These are phyloP conservation scores for Oncopeltus fasciatus DNA, from an alignment of 1,140 invertebrate genomes.

Conservation along the genomic window DNA sequence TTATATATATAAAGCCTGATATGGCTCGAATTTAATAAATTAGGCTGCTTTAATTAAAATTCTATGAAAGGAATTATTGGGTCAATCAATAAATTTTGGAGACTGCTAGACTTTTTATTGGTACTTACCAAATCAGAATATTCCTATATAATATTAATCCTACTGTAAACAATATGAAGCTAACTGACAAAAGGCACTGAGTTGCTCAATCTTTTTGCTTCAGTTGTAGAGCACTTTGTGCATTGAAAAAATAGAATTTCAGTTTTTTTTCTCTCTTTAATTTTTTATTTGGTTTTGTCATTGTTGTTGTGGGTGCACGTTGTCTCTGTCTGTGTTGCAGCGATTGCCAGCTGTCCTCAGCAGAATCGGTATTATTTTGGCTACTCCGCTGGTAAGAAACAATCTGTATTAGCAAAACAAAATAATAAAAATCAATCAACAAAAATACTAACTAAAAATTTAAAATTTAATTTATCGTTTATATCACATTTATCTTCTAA, in stretches of 20 bases:
- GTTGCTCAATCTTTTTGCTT: background rate
- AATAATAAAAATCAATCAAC: slow-evolving; percentile 5
- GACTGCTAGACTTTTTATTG: too few species aligned
- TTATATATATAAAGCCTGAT: too few species aligned
- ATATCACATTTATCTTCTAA: slow-evolving; percentile 8
- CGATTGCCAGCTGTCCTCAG: slow-evolving; percentile 79
- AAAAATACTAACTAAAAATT: background rate
- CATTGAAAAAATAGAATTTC: background rate
- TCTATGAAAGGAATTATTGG: too few species aligned
- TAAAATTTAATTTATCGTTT: slow-evolving; percentile 1
- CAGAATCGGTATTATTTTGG: slow-evolving; percentile 84
- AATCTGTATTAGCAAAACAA: slow-evolving; percentile 6
- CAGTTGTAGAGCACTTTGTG: background rate
- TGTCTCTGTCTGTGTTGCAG: slow-evolving; percentile 45
- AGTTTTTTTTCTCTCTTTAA: slow-evolving; percentile 5
- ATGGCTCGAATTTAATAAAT: too few species aligned
- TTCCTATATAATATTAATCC: too few species aligned
- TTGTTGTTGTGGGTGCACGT: slow-evolving; percentile 13
- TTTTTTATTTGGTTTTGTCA: background rate
- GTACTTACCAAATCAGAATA: too few species aligned
- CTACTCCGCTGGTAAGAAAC: slow-evolving; percentile 77
- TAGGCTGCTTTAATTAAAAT: too few species aligned
- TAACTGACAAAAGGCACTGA: too few species aligned
- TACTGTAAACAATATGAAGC: too few species aligned
- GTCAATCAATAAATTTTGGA: too few species aligned